Evolutionary conservation across 2,113 vertebrate species (phyloP), one percentile per base, ranked within the genome.

Genomic region (Caracal caracal): DNA sequence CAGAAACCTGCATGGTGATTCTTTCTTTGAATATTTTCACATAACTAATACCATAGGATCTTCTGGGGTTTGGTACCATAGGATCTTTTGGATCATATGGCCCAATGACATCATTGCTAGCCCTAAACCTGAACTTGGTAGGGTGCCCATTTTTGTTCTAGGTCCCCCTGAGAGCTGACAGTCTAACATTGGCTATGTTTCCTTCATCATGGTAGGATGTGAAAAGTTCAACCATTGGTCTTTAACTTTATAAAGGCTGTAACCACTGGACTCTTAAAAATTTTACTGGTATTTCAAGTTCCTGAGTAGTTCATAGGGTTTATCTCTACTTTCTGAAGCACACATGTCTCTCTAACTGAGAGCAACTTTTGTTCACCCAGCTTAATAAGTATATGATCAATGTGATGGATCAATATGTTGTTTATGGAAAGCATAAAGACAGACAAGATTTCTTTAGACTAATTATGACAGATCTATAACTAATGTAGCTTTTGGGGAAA

Each of bases 61-160:
- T 79, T n/a, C 4, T 10, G 2, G 26, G 8, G 65, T 11, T 84
- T 84, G 81, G 43, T 70, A 37, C 37, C 8, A 9, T 16, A 65
- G 6, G 0, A 0, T 85, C 3, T 84, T 1, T 4, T 8, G 2
- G 2, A 2, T 89, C 47, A n/a, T 6, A 7, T 28, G 37, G n/a
- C 10, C 33, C 13, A 24, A 28, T 40, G 56, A 43, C 22, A 86
- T 6, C 9, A 16, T 33, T 85, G 0, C 20, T 73, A 40, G 20
- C 5, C 49, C 65, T 51, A 47, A n/a, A 53, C 10, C 22, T 63
- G 16, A 73, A 59, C 6, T 0, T 53, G 24, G 0, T 51, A 5
- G 20, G 16, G 0, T 28, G 28, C 24, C 4, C 49, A 61, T 68
- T 91, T 73, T 33, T 88, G 22, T 2, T 40, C 6, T 84, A 30